Conservation (phyloP, 1,140 invertebrate species). For the Penaeus chinensis region DNA sequence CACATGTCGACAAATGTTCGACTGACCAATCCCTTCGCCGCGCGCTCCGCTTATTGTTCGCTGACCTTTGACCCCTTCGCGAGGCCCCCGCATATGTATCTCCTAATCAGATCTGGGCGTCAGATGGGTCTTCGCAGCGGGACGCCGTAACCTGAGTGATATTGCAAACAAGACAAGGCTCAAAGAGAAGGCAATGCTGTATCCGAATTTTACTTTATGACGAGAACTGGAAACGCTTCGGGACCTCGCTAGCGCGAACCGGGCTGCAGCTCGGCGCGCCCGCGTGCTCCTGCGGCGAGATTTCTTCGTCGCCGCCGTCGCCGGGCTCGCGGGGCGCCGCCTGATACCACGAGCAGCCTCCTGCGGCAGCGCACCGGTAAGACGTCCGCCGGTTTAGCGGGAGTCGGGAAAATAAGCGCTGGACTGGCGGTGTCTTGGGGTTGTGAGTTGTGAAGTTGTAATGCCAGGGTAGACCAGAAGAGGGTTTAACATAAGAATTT, state of each 20-base stretch:
- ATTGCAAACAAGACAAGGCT: neutral
- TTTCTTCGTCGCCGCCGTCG: slow-evolving; percentile 3
- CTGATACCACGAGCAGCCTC: too few species aligned
- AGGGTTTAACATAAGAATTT: too few species aligned
- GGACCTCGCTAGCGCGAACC: slow-evolving; percentile 30
- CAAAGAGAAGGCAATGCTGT: slow-evolving; percentile 23
- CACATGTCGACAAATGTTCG: slow-evolving; percentile 37
- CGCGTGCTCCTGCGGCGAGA: neutral
- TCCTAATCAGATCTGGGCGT: neutral
- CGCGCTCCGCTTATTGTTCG: slow-evolving; percentile 20
- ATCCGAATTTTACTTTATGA: slow-evolving; percentile 23
- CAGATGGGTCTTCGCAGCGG: too few species aligned
- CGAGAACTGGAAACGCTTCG: slow-evolving; percentile 7
- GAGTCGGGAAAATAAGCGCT: too few species aligned
- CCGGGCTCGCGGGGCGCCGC: neutral
- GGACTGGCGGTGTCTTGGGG: too few species aligned
- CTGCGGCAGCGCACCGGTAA: too few species aligned
- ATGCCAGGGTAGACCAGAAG: too few species aligned
- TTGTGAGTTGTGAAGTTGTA: too few species aligned
- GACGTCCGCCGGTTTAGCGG: too few species aligned
- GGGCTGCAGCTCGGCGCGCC: neutral
- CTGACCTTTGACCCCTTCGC: too few species aligned
- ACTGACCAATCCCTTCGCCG: slow-evolving; percentile 15
- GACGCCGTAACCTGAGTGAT: too few species aligned
- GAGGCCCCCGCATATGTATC: neutral